Percentiles rank a stretch among this genome's conserved stretches.
These are phyloP conservation scores for Erithacus rubecula DNA, from an alignment of 2,797 vertebrate genomes.

Conservation along the genomic window DNA sequence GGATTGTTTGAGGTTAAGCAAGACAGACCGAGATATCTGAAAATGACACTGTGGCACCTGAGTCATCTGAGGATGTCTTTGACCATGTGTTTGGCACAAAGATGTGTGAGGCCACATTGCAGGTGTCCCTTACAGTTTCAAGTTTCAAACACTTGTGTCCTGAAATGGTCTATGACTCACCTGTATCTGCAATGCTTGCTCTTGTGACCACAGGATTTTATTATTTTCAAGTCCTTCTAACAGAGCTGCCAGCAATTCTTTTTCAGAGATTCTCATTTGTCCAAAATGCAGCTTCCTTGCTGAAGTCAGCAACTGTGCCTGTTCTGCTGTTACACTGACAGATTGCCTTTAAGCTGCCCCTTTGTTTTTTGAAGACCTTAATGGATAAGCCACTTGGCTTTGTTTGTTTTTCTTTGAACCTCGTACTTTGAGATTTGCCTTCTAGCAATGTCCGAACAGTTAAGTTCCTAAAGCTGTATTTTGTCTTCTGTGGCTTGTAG, in stretches of 20 bases:
- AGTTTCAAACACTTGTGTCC: not conserved
- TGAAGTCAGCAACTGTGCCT: slow-evolving; percentile 29
- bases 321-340: not conserved
- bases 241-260: not conserved
- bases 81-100: not conserved
- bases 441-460: not conserved
- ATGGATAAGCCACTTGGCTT: not conserved
- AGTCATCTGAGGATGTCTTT: not conserved
- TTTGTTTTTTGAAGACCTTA: not conserved
- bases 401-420: not conserved
- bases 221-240: slow-evolving; percentile 22
- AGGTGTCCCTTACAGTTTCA: not conserved
- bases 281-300: not conserved
- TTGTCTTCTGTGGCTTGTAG: not conserved
- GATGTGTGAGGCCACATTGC: not conserved
- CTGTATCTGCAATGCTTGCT: not conserved
- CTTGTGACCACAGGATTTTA: slow-evolving; percentile 18
- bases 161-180: not conserved
- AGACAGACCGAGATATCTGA: not conserved
- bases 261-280: not conserved
- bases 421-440: not conserved
- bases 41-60: not conserved
- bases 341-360: not conserved
- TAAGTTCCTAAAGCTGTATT: not conserved
- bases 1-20: not conserved